Evolutionary conservation across 2,113 vertebrate species (phyloP), one percentile per base, ranked within the genome.

Genomic region (Crocuta crocuta): DNA sequence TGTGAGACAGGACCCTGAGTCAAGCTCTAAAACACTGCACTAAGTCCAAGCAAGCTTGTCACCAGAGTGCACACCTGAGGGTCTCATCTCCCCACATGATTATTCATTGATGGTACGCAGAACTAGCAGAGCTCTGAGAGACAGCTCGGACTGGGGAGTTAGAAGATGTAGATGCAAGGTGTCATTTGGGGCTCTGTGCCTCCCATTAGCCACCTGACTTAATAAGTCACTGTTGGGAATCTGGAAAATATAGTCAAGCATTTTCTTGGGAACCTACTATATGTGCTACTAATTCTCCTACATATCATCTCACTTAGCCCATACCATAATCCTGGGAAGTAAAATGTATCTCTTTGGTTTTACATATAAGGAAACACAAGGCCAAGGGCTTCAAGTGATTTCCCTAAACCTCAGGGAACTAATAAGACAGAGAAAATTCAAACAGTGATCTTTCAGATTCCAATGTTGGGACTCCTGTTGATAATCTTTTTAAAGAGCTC

Each of bases 1-100:
- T 89, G 28, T 53, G 74, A 95, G 74, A 90, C 28, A 83, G n/a
- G 83, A 83, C n/a, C 71, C 24, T 48, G 16, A 19, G 65, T 48
- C 55, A 87, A 89, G 58, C 43, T 92, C 45, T 94, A 73, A 82
- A 76, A 94, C 91, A 45, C 0, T 28, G 0, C 15, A 15, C 3
- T 1, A n/a, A 48, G 39, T 63, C 63, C 2, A 80, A 33, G 83
- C 1, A 73, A 33, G 10, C 3, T 3, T 45, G 66, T 15, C 24
- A 43, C n/a, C 50, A 53, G 45, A 31, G 26, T 26, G 45, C 26
- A 78, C 0, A 16, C n/a, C 31, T 39, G 58, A 12, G 21, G 68
- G 23, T 16, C 23, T 65, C 21, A 19, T 33, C 33, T 94, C 13
- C 19, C 43, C 19, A 39, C 8, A 21, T 71, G 43, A n/a, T 26